A percentile compares a stretch with the other conserved stretches of the same genome.
Conservation (phyloP, 2,113 vertebrate species). For the Bubo bubo region DNA sequence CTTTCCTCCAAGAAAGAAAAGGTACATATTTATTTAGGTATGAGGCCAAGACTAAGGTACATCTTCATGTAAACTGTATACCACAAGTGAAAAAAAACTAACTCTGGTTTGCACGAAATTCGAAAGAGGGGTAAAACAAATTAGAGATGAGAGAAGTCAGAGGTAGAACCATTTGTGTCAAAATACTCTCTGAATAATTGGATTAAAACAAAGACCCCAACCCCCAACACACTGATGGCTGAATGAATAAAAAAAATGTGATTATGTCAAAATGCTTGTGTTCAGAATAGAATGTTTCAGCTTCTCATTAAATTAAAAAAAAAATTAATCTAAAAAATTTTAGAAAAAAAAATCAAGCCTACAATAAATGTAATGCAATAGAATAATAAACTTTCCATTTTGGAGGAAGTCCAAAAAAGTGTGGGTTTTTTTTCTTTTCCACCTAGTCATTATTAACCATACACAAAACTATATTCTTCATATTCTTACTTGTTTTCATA, state of each 20-base stretch:
- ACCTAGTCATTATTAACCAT: not conserved
- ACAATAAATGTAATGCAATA: not conserved
- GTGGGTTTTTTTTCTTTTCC: not conserved
- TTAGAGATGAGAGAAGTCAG: not conserved
- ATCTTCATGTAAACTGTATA: not conserved
- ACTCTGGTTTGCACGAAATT: not conserved
- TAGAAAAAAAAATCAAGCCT: not conserved
- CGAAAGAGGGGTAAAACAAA: not conserved
- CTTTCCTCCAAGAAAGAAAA: not conserved
- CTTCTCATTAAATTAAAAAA: not conserved
- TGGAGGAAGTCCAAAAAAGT: not conserved
- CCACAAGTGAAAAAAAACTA: not conserved
- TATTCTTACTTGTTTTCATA: not conserved
- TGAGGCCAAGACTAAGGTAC: not conserved
- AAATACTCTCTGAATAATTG: accelerated
- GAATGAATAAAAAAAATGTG: not conserved
- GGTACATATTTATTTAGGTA: not conserved
- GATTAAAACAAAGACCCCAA: not conserved
- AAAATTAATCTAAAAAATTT: not conserved
- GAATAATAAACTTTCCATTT: accelerated
- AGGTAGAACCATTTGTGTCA: not conserved
- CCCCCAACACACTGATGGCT: accelerated
- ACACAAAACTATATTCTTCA: not conserved
- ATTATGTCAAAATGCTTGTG: accelerated
- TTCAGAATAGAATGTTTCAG: not conserved